phyloP scores from a whole-genome alignment of 2,888 invertebrate genomes.

The Amiota minor region DNA sequence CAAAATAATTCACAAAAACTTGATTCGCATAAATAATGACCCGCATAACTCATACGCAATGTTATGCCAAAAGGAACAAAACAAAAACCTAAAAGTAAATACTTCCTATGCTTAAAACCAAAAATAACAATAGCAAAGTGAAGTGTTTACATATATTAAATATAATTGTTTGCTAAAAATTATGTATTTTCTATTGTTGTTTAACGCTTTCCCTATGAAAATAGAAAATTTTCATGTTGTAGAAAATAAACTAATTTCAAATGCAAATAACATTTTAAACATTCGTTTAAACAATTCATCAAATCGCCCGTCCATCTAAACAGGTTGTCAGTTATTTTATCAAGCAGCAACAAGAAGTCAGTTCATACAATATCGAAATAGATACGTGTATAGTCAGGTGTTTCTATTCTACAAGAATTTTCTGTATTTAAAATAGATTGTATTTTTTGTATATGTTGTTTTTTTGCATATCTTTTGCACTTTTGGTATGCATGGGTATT shows the following conservation, averaged over 20 bases:
- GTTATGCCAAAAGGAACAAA: not conserved
- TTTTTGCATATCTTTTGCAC: no score
- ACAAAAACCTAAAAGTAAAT: not conserved
- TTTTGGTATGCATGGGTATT: no score
- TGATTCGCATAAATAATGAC: not conserved
- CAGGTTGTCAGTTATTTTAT: no score
- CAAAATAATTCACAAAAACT: not conserved
- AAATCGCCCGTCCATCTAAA: not conserved
- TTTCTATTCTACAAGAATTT: no score
- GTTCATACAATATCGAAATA: no score
- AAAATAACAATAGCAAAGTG: not conserved
- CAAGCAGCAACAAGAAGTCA: no score
- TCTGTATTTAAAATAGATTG: no score
- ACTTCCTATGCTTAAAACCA: not conserved
- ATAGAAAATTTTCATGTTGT: not conserved
- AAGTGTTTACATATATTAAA: not conserved
- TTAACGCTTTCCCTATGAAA: no score
- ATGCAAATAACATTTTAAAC: not conserved
- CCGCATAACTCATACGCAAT: not conserved
- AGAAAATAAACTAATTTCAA: conserved; percentile 2
- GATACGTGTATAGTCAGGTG: no score
- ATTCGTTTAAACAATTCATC: not conserved
- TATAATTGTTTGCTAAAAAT: not conserved
- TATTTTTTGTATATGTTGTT: no score
- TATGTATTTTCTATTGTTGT: no score